Base-by-base conservation (phyloP, 2,797 vertebrate genomes). In the Chelon labrosus region DNA sequence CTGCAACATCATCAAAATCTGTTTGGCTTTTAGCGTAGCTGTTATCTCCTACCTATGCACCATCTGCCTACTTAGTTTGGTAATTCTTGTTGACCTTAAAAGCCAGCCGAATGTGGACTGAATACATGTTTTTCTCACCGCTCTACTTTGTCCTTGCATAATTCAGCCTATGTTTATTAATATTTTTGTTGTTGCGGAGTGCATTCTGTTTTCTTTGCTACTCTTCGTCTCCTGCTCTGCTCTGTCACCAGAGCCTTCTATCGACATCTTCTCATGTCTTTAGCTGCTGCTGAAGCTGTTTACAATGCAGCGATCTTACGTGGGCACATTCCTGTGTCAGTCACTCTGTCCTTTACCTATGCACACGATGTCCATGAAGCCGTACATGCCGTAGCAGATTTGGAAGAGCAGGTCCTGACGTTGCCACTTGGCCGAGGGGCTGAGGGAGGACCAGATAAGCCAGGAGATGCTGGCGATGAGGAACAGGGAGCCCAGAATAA, bases 301-400 rank as follows among this genome's bases (percentile, higher is more conserved):
- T 35, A 35, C 25, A 35, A 35, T 35, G 31, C 31, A 7, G 31
- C 31, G 7, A 35, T 35, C 7, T 35, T 1, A 35, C 2, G 31
- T 7, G 31, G 31, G 31, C 31, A 35, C 31, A 16, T 46, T 46
- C 14, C 2, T 9, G 49, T 1, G 19, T 50, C n/a, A 3, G n/a
- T 35, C 9, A 20, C 11, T 42, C 0, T 50, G 19, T 25, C 16
- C 7, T 91, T 95, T 86, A 98, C 97, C 97, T 94, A 98, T 97
- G 92, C 97, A 98, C 84, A 98, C 97, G 13, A 98, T 96, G 71
- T 98, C 97, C 97, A 98, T 98, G 93, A 98, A 98, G 87, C 97
- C 97, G 3, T 97, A 98, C 97, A 98, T 98, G 93, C 97, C 97
- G 13, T 98, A 98, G 94, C 97, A 98, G 93, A 98, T 98, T 88